Evolutionary conservation across 2,888 invertebrate species (phyloP).

Genomic region (Agapostemon virescens): DNA sequence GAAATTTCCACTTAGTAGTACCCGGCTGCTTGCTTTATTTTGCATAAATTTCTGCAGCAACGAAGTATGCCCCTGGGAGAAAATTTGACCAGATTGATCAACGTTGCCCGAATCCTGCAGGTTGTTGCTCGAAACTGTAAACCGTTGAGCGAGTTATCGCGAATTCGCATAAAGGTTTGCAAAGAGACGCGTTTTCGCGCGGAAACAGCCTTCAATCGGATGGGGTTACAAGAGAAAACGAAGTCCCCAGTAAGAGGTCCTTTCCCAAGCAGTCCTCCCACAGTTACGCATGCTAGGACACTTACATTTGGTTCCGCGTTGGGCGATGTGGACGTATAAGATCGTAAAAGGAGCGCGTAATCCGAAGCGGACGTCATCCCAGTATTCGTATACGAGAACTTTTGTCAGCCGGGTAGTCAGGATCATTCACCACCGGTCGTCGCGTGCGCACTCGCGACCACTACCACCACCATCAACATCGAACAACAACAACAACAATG

Average conservation of each 20-base stretch:
- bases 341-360: constrained; percentile 71
- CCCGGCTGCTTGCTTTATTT: too few relatives aligned
- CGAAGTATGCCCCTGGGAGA: too few relatives aligned
- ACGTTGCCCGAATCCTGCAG: too few relatives aligned
- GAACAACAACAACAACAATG: constrained; percentile 7
- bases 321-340: constrained; percentile 67
- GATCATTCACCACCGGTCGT: constrained; percentile 66
- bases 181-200: background rate
- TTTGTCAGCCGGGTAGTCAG: constrained; percentile 63
- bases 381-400: constrained; percentile 68
- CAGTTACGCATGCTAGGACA: constrained; percentile 30
- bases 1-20: too few relatives aligned
- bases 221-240: background rate
- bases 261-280: background rate
- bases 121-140: too few relatives aligned
- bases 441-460: constrained; percentile 66
- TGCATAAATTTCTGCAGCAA: too few relatives aligned
- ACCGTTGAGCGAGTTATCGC: too few relatives aligned
- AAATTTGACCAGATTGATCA: too few relatives aligned
- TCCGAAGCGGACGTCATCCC: constrained; percentile 72
- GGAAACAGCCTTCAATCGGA: background rate
- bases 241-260: too few relatives aligned
- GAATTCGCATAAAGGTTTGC: background rate
- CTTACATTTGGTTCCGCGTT: constrained; percentile 74
- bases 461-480: constrained; percentile 51